Percentiles rank a stretch among this genome's conserved stretches.
phyloP scores from a whole-genome alignment of 1,140 invertebrate species.

The Lepidurus arcticus region DNA sequence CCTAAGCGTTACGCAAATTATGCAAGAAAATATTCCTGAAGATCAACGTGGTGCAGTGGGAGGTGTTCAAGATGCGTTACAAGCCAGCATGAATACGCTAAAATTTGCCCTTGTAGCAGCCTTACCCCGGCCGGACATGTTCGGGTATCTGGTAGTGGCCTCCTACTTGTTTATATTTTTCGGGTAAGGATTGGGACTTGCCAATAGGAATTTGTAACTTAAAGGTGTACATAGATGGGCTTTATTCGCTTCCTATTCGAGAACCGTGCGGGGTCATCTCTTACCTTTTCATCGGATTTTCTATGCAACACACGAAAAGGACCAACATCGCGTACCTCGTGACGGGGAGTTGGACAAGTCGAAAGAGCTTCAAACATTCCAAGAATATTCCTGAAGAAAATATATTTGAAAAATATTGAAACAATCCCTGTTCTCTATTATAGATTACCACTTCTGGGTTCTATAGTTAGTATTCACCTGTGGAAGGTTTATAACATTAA shows the following conservation, averaged over 20 bases:
- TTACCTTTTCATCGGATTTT: conserved; percentile 30
- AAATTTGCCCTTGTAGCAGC: conserved; percentile 51
- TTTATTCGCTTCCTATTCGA: conserved; percentile 33
- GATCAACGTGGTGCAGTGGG: conserved; percentile 50
- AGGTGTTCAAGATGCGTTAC: conserved; percentile 54
- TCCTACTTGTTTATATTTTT: conserved; percentile 32
- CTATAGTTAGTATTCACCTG: too few species aligned
- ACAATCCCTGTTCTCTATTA: too few species aligned
- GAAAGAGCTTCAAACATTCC: neutral
- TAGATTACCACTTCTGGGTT: too few species aligned
- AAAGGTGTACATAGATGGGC: conserved; percentile 26
- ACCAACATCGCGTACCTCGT: neutral
- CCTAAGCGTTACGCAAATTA: conserved; percentile 54
- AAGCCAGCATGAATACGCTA: conserved; percentile 50
- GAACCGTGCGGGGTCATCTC: conserved; percentile 32
- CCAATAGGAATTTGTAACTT: neutral
- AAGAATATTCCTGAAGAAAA: neutral
- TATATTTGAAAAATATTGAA: too few species aligned
- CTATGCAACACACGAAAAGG: neutral
- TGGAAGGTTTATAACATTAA: too few species aligned
- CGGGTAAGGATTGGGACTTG: conserved; percentile 23
- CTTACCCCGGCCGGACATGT: conserved; percentile 32
- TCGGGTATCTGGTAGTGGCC: conserved; percentile 32
- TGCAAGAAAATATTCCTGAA: conserved; percentile 52
- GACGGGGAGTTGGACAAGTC: neutral